Evolutionary conservation across 2,113 vertebrate genomes (phyloP), one percentile per base, ranked within the genome.

Genomic region (Nibea coibor): DNA sequence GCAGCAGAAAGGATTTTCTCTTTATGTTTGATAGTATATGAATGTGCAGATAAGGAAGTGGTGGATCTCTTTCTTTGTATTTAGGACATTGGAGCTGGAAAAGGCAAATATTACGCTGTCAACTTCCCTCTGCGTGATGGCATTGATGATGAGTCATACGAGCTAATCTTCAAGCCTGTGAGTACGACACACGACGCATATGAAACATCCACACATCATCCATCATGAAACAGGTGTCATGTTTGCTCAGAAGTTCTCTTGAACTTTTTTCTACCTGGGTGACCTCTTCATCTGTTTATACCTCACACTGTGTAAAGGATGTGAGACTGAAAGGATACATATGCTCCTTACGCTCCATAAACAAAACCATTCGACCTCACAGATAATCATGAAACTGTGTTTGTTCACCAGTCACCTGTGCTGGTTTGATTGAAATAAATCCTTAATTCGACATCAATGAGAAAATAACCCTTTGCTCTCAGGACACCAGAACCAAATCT

Each of bases 31-130:
- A 35, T 35, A n/a, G 10, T 35, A 51, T 35, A 19, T 15, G 26
- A 14, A 3, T 22, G 31, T 59, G 16, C 16, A 19, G 5, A 45
- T n/a, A 17, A 54, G 56, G 28, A 26, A 72, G 17, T 71, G 3
- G n/a, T 65, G 2, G 3, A 6, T 61, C 4, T 58, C 0, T 22
- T 19, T 28, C 7, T 51, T 5, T 75, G 4, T 3, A 45, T 75
- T 48, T 68, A 97, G 97, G 97, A 97, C 86, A 97, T 97, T 66
- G 97, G 97, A 85, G 97, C 97, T 73, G 97, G 97, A 87, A 98
- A 98, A 94, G 97, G 97, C 51, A 98, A 98, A 75, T 99, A 99
- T 81, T 99, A 99, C 0, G 98, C 98, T 10, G 98, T 99, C 66
- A 99, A 98, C 91, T 98, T 97, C 74, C 98, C 98, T 0, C 96